Evolutionary conservation across 2,113 vertebrate species (phyloP).

Genomic region (Suncus etruscus): DNA sequence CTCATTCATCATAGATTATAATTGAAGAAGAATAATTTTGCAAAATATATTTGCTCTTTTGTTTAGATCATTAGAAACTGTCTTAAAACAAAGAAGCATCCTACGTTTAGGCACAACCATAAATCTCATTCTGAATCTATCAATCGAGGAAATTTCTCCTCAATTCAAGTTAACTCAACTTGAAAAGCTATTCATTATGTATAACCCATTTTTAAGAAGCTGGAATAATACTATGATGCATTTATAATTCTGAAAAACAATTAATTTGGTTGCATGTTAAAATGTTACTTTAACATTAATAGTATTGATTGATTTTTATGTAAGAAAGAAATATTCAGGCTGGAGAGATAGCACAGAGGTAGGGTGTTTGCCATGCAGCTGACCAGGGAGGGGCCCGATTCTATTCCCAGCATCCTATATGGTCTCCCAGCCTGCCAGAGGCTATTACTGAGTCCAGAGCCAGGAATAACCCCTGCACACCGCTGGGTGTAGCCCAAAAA

Average conservation of each 20-base stretch:
- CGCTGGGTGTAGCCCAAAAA: too few relatives aligned
- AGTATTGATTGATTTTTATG: constrained; percentile 52
- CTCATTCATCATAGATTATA: not conserved
- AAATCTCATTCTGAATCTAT: constrained; percentile 45
- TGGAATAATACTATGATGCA: constrained; percentile 24
- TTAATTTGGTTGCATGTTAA: constrained; percentile 42
- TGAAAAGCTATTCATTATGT: constrained; percentile 40
- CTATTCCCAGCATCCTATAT: too few relatives aligned
- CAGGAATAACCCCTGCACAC: too few relatives aligned
- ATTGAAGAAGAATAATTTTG: constrained; percentile 37
- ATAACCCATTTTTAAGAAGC: constrained; percentile 42
- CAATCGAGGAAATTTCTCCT: constrained; percentile 44
- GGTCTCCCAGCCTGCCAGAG: too few relatives aligned
- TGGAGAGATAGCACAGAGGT: too few relatives aligned
- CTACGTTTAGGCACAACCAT: constrained; percentile 41
- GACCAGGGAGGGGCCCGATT: too few relatives aligned
- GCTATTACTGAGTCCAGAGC: too few relatives aligned
- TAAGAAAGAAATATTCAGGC: constrained; percentile 16
- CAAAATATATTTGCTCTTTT: constrained; percentile 44
- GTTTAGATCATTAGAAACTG: constrained; percentile 50
- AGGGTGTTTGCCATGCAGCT: too few relatives aligned
- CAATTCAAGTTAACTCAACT: constrained; percentile 65
- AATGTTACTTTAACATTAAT: constrained; percentile 34
- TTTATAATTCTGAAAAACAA: constrained; percentile 37
- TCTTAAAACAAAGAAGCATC: not conserved